phyloP scores from a whole-genome alignment of 92 coral and sea anemone species.

The Nematostella vectensis region DNA sequence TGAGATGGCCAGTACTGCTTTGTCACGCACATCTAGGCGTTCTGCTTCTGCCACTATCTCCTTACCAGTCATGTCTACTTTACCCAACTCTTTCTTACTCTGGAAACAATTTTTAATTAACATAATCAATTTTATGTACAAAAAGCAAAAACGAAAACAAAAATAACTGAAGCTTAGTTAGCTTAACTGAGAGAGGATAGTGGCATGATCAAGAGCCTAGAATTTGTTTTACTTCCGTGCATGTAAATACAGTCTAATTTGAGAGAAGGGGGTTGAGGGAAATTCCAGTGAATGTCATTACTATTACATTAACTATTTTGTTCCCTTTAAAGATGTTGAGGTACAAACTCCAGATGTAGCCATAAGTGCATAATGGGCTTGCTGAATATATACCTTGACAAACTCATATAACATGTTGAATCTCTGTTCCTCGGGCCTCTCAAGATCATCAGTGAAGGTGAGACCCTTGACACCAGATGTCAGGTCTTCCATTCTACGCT shows the following conservation, averaged over 20 bases:
- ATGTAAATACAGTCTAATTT: no score
- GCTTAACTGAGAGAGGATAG: no score
- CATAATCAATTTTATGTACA: background rate
- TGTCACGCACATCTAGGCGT: conserved; percentile 88
- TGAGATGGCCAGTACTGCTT: conserved; percentile 88
- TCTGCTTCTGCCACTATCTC: conserved; percentile 92
- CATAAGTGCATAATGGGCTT: no score
- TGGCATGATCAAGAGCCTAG: no score
- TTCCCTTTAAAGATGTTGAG: no score
- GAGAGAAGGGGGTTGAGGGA: no score
- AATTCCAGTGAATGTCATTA: no score
- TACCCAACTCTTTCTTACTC: conserved; percentile 59
- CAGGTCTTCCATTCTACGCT: conserved; percentile 69
- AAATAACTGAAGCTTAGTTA: no score
- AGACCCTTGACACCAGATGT: conserved; percentile 81
- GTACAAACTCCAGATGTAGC: no score
- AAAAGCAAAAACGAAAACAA: conserved; percentile 5
- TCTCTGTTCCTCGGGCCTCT: conserved; percentile 80
- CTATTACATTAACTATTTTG: no score
- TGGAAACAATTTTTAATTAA: conserved; percentile 11
- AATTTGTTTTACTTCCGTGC: no score
- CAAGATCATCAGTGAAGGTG: conserved; percentile 78
- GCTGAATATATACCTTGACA: conserved; percentile 97
- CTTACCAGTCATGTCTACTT: conserved; percentile 43
- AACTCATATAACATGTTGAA: conserved; percentile 83